Evolutionary conservation across 2,888 invertebrate species (phyloP).

Genomic region (Horisme vitalbata): DNA sequence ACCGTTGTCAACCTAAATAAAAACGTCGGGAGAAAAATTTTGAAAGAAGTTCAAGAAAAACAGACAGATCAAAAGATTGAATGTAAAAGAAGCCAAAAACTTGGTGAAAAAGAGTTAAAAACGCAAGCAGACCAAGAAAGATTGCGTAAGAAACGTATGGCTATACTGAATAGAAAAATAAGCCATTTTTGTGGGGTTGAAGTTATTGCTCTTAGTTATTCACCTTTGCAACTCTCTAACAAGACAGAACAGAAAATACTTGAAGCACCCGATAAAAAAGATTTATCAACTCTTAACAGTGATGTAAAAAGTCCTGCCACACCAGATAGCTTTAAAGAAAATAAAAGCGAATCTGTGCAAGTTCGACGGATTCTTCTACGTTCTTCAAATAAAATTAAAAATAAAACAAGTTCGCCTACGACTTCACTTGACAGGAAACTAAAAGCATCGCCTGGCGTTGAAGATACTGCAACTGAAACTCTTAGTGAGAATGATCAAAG

Average conservation of each 20-base stretch:
- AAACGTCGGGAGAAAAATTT: slow-evolving; percentile 46
- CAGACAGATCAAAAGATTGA: slow-evolving; percentile 32
- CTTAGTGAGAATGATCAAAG: slow-evolving; percentile 4
- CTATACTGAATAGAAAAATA: slow-evolving; percentile 58
- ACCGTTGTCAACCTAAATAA: slow-evolving; percentile 37
- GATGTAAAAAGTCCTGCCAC: slow-evolving; percentile 21
- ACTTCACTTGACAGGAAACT: slow-evolving; percentile 22
- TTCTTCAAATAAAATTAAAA: slow-evolving; percentile 48
- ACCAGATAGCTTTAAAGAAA: slow-evolving; percentile 43
- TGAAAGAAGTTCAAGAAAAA: slow-evolving; percentile 59
- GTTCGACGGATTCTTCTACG: slow-evolving; percentile 50
- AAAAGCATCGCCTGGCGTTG: slow-evolving; percentile 14
- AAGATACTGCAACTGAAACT: slow-evolving; percentile 3
- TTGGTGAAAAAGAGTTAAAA: slow-evolving; percentile 19
- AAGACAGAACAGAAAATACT: neutral
- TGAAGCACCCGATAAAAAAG: neutral
- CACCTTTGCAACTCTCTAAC: slow-evolving; percentile 36
- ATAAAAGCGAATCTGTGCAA: slow-evolving; percentile 30
- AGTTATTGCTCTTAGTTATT: slow-evolving; percentile 58
- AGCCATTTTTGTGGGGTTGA: slow-evolving; percentile 40
- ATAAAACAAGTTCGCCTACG: slow-evolving; percentile 10
- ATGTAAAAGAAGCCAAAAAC: slow-evolving; percentile 11
- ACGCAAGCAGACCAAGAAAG: slow-evolving; percentile 42
- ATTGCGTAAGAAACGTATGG: slow-evolving; percentile 55
- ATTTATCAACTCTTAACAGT: slow-evolving; percentile 13